Percentiles rank a stretch among this genome's conserved stretches.
Conservation (phyloP, 2,797 vertebrate genomes). For the Chaetodon trifasciatus region DNA sequence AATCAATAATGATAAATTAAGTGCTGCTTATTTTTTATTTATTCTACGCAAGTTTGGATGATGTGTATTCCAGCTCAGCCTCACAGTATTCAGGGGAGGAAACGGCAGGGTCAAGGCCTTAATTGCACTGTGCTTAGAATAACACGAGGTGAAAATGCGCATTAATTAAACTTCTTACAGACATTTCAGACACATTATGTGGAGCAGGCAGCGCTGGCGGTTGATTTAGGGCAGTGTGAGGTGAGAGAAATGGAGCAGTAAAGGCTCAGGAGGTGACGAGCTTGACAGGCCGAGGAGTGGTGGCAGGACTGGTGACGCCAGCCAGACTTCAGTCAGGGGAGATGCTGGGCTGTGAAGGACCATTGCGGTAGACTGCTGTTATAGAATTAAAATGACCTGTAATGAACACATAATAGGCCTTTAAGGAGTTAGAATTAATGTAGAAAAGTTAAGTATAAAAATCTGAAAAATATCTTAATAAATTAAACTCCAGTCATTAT, state of each 20-base stretch:
- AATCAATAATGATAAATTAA: background rate
- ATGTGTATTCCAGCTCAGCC: conserved; percentile 26
- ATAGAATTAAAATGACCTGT: background rate
- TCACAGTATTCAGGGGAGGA: background rate
- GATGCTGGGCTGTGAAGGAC: background rate
- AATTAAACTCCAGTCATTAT: too few relatives aligned
- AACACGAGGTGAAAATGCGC: conserved; percentile 37
- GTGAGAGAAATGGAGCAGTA: conserved; percentile 72
- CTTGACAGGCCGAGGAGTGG: conserved; percentile 65
- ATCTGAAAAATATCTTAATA: too few relatives aligned
- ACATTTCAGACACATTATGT: conserved; percentile 59
- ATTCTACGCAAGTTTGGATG: background rate
- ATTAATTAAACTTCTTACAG: conserved; percentile 52
- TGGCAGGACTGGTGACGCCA: conserved; percentile 82
- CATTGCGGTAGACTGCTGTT: background rate
- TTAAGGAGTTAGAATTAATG: background rate
- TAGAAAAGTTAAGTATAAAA: background rate
- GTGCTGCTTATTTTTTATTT: background rate
- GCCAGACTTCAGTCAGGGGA: conserved; percentile 9
- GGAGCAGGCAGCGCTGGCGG: conserved; percentile 22
- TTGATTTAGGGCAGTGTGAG: conserved; percentile 43
- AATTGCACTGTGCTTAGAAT: conserved; percentile 19
- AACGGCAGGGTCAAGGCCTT: background rate
- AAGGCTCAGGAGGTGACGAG: conserved; percentile 67
- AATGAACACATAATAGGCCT: background rate